phyloP scores from a whole-genome alignment of 2,888 invertebrate species.

The Dryomyza anilis region DNA sequence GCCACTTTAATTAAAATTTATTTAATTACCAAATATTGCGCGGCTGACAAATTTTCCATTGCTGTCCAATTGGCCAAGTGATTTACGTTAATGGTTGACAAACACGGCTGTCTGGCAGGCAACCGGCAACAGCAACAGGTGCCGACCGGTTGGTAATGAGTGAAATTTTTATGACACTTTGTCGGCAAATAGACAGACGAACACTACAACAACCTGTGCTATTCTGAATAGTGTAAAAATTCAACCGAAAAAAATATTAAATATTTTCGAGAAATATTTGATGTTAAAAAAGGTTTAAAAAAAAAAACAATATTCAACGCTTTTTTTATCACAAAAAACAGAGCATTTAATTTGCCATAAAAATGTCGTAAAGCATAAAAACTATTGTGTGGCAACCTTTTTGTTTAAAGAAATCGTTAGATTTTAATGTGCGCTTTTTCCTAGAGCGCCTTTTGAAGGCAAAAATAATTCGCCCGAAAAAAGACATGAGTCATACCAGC shows the following conservation, averaged over 20 bases:
- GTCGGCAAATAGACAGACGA: neutral
- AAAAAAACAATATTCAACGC: neutral
- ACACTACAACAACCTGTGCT: too few species aligned
- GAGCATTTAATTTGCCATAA: slow-evolving; percentile 5
- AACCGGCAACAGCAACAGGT: neutral
- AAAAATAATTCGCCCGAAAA: too few species aligned
- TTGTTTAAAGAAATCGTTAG: too few species aligned
- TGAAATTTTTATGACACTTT: neutral
- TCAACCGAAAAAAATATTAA: too few species aligned
- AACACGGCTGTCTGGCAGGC: neutral
- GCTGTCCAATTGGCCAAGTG: neutral
- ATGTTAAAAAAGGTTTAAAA: too few species aligned
- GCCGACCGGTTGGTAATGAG: neutral
- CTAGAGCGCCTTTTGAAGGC: neutral
- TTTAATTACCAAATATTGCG: slow-evolving; percentile 5
- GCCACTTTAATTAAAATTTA: slow-evolving; percentile 15
- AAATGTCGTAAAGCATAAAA: slow-evolving; percentile 2
- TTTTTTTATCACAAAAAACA: neutral
- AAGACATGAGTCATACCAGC: neutral
- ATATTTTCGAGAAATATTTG: too few species aligned
- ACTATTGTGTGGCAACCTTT: too few species aligned
- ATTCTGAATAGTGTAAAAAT: too few species aligned
- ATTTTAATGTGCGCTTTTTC: neutral
- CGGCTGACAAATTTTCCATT: neutral
- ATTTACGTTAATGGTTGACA: neutral